These are phyloP conservation scores for Ruditapes philippinarum DNA, from an alignment of 1,140 invertebrate species.

Conservation along the genomic window DNA sequence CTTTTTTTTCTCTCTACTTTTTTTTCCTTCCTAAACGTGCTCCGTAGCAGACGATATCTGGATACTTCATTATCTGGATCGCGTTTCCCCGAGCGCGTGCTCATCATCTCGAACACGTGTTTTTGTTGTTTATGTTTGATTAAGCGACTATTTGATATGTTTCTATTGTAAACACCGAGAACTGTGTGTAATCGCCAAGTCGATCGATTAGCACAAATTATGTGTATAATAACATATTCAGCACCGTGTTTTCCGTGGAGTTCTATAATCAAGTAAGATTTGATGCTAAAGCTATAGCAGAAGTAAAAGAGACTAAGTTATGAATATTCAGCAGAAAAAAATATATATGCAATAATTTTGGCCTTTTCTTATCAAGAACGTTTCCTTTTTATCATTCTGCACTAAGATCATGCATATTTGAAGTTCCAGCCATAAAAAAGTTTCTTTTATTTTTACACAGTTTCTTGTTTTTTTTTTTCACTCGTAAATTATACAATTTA, in stretches of 20 bases:
- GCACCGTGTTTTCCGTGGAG: not conserved
- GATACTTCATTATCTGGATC: constrained; percentile 37
- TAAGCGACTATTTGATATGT: constrained; percentile 35
- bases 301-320: too few species aligned
- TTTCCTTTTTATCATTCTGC: too few species aligned
- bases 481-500: too few species aligned
- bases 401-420: too few species aligned
- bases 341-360: too few species aligned
- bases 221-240: not conserved
- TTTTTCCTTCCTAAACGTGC: not conserved
- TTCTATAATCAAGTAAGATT: not conserved
- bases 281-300: too few species aligned
- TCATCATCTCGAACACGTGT: constrained; percentile 21
- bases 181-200: constrained; percentile 7
- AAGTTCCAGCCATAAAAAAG: too few species aligned
- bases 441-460: too few species aligned
- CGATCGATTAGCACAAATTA: constrained; percentile 37
- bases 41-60: constrained; percentile 1
- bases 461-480: too few species aligned
- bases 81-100: constrained; percentile 30
- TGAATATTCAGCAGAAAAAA: too few species aligned
- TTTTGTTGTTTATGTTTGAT: constrained; percentile 56
- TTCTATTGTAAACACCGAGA: constrained; percentile 36
- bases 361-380: too few species aligned
- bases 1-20: not conserved